Evolutionary conservation across 2,888 invertebrate species (phyloP), one percentile per base, ranked within the genome.

Genomic region (Mythimna lalbum): DNA sequence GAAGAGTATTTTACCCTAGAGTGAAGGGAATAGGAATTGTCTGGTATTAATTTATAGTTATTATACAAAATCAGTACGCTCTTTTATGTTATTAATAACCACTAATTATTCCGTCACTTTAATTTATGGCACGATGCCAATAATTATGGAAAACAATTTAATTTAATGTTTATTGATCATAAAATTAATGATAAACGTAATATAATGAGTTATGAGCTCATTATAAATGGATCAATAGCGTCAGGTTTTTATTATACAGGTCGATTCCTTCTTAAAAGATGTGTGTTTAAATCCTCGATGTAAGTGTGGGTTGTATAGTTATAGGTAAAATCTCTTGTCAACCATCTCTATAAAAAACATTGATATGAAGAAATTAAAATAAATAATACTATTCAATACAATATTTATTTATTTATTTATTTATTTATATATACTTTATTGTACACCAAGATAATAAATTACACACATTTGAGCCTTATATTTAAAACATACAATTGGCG

Each of bases 131-230:
- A 63, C 17, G 39, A 43, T 31, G 49, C 36, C 52, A 65, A 68
- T 63, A 33, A 60, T 76, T 59, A 66, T 63, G 63, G 53, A 61
- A 61, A 61, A 64, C n/a, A 10, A 61, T 60, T 77, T 50, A 65
- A 73, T 63, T 72, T 73, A 73, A 77, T 69, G 81, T 61, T 69
- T 66, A 77, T 81, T 66, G 49, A 53, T 63, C 52, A 63, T 53
- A 63, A 80, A 68, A 68, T 63, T 12, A 74, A 74, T 74, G 21
- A 55, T 61, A 47, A 63, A 74, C 17, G 21, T 62, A 47, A 52
- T 63, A 50, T 19, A 67, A 63, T 73, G 4, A 39, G 10, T 67
- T 27, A 52, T 21, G 36, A 27, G 27, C 39, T 63, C 27, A 66
- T 73, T 63, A 66, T 63, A 33, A 50, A 56, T n/a, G n/a, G 17